Conservation (phyloP, 2,797 vertebrate species). For the Miichthys miiuy region DNA sequence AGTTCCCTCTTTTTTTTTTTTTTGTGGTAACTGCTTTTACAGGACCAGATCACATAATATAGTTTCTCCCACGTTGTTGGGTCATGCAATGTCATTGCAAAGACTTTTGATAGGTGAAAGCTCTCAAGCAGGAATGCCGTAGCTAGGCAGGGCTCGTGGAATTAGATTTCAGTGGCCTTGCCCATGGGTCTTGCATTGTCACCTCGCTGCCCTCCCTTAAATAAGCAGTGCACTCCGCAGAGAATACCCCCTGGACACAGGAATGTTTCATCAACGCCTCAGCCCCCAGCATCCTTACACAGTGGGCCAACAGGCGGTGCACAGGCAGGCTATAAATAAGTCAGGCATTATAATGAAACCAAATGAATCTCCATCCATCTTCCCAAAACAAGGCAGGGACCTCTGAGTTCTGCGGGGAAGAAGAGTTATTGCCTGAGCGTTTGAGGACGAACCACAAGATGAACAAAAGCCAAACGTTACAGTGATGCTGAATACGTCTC, state of each 20-base stretch:
- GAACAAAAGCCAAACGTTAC: slow-evolving; percentile 46
- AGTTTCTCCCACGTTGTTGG: slow-evolving; percentile 24
- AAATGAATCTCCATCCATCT: slow-evolving; percentile 85
- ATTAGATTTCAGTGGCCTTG: slow-evolving; percentile 74
- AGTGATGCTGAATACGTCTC: slow-evolving; percentile 6
- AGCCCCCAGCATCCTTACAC: slow-evolving; percentile 74
- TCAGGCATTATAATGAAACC: slow-evolving; percentile 81
- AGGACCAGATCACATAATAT: slow-evolving; percentile 21
- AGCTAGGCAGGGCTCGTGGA: slow-evolving; percentile 68
- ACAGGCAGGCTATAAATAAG: slow-evolving; percentile 81
- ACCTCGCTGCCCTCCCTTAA: slow-evolving; percentile 73
- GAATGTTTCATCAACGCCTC: slow-evolving; percentile 80
- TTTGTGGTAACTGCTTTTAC: slow-evolving; percentile 29
- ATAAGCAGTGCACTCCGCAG: slow-evolving; percentile 75
- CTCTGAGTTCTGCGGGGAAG: slow-evolving; percentile 55
- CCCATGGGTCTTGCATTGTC: slow-evolving; percentile 71
- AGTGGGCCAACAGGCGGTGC: slow-evolving; percentile 65
- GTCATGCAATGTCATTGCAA: slow-evolving; percentile 32
- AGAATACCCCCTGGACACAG: slow-evolving; percentile 79
- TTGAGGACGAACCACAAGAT: slow-evolving; percentile 54
- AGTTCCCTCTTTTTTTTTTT: slow-evolving; percentile 16
- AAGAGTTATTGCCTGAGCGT: slow-evolving; percentile 47
- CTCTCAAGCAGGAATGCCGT: slow-evolving; percentile 56
- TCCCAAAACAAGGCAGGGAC: slow-evolving; percentile 78
- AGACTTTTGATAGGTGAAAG: slow-evolving; percentile 40